Conservation (phyloP, 2,113 vertebrate species). For the Scomber japonicus region DNA sequence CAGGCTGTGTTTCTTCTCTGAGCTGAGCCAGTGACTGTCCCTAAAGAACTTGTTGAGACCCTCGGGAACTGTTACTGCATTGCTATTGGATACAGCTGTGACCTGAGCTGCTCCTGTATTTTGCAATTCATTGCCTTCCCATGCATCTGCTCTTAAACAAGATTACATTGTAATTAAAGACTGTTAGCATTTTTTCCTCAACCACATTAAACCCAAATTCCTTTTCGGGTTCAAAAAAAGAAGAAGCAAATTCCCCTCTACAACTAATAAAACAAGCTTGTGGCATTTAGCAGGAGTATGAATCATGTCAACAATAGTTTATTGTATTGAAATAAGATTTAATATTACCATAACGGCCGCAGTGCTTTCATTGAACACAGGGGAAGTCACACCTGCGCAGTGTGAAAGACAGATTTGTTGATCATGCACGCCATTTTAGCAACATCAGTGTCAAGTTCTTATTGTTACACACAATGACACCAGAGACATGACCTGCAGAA, state of each 20-base stretch:
- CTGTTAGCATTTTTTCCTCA: slow-evolving; percentile 2
- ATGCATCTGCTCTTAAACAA: slow-evolving; percentile 13
- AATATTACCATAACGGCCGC: not conserved
- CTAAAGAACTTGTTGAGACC: slow-evolving; percentile 38
- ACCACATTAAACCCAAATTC: slow-evolving; percentile 14
- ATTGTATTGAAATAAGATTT: not conserved
- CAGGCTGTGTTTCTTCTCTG: slow-evolving; percentile 7
- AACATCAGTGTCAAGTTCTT: slow-evolving; percentile 3
- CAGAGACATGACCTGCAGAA: slow-evolving; percentile 6
- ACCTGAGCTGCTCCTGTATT: slow-evolving; percentile 22
- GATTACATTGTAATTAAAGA: slow-evolving; percentile 3
- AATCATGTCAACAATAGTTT: not conserved
- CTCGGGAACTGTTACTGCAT: slow-evolving; percentile 20
- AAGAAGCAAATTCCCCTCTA: not conserved
- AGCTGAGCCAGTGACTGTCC: slow-evolving; percentile 16
- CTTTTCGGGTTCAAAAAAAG: not conserved
- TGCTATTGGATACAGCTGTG: slow-evolving; percentile 45
- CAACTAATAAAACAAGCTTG: not conserved
- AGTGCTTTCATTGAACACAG: not conserved
- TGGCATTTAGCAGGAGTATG: not conserved
- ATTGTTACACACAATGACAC: not conserved
- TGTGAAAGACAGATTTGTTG: slow-evolving; percentile 23
- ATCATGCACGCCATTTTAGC: slow-evolving; percentile 8
- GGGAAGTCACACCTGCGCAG: slow-evolving; percentile 1
- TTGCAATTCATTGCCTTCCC: slow-evolving; percentile 11